These are phyloP conservation scores for Fregata magnificens DNA, from an alignment of 2,113 vertebrate genomes.

Conservation along the genomic window DNA sequence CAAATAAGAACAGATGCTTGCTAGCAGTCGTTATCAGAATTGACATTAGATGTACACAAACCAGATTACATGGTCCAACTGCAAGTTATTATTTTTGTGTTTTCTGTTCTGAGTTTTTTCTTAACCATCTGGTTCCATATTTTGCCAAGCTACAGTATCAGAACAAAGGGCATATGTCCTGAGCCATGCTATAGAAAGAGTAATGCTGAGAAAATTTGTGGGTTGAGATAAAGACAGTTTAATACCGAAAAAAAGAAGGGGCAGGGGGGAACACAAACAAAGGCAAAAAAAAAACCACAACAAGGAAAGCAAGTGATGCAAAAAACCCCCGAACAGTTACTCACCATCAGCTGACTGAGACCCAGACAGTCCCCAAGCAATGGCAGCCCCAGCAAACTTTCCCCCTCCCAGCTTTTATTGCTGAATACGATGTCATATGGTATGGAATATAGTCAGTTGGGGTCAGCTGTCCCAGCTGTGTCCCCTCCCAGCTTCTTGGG, in stretches of 20 bases:
- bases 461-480: neutral
- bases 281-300: rapidly evolving
- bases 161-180: neutral
- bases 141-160: neutral
- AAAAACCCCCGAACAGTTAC: rapidly evolving
- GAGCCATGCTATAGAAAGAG: neutral
- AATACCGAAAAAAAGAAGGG: neutral
- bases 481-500: neutral
- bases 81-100: neutral
- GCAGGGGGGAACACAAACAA: rapidly evolving
- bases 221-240: neutral
- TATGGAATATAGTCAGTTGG: neutral
- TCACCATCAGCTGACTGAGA: neutral
- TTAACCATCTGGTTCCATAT: neutral
- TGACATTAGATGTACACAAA: neutral
- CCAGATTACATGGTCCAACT: neutral
- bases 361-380: neutral
- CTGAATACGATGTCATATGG: rapidly evolving
- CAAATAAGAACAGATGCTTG: neutral
- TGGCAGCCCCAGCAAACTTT: neutral
- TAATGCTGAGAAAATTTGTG: neutral
- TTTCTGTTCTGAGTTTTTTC: neutral
- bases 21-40: neutral
- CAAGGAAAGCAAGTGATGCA: neutral
- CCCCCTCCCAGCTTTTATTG: neutral